Evolutionary conservation across 2,888 invertebrate genomes (phyloP).

Genomic region (Habrosyne pyritoides): DNA sequence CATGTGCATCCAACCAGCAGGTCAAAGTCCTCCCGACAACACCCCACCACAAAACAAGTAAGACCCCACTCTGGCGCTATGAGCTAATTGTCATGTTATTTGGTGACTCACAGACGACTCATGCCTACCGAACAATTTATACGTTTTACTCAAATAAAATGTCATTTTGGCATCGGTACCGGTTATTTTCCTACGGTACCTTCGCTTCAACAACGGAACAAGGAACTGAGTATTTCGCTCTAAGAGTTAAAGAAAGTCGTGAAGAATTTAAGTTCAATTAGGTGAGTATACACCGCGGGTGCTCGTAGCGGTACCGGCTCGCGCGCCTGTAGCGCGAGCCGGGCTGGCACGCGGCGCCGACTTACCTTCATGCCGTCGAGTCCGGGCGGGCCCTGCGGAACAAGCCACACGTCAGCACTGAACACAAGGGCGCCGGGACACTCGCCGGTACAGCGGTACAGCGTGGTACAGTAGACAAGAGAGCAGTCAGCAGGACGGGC

Average conservation of each 20-base stretch:
- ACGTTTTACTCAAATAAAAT: no score
- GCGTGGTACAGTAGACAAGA: conserved; percentile 83
- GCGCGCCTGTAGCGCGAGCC: not conserved
- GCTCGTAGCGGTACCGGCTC: conserved; percentile 6
- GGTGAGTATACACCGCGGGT: not conserved
- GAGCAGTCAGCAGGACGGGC: not conserved
- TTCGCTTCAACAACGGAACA: no score
- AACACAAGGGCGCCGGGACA: not conserved
- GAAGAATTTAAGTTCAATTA: not conserved
- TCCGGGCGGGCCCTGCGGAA: conserved; percentile 94
- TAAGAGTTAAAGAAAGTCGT: not conserved
- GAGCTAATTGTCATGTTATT: no score
- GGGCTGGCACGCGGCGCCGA: conserved; percentile 27
- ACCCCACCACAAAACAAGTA: no score
- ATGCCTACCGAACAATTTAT: no score
- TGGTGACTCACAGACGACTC: no score
- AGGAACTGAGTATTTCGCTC: not conserved
- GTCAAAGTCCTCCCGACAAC: no score
- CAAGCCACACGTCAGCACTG: conserved; percentile 65
- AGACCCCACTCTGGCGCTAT: no score
- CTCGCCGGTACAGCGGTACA: conserved; percentile 34
- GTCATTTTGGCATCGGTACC: no score
- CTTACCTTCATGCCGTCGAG: conserved; percentile 98
- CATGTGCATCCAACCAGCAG: no score
- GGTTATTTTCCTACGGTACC: no score